Evolutionary conservation across 2,888 invertebrate species (phyloP).

Genomic region (Tetragonula carbonaria): DNA sequence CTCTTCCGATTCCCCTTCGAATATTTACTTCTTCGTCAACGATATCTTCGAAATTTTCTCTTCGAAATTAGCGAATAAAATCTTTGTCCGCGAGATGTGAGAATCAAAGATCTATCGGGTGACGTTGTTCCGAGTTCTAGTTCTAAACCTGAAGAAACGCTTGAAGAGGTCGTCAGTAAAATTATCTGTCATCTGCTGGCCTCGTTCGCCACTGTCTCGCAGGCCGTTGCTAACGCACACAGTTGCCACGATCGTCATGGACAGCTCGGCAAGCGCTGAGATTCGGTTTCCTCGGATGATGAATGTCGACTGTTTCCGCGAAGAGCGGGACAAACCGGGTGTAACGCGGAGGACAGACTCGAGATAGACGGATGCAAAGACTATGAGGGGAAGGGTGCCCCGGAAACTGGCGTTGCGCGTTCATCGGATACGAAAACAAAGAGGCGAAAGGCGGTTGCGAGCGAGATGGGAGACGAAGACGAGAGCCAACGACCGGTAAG

Average conservation of each 20-base stretch:
- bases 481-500: slow-evolving; percentile 11
- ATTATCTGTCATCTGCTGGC: not conserved
- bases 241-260: too few relatives aligned
- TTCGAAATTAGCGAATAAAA: not conserved
- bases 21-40: slow-evolving; percentile 3
- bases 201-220: not conserved
- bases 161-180: not conserved
- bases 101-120: not conserved
- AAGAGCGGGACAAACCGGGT: not conserved
- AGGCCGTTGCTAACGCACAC: not conserved
- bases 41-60: not conserved
- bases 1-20: slow-evolving; percentile 3
- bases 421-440: slow-evolving; percentile 27
- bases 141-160: not conserved
- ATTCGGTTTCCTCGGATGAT: slow-evolving; percentile 77
- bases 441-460: slow-evolving; percentile 17
- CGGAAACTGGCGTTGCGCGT: slow-evolving; percentile 33
- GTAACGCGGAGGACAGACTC: not conserved
- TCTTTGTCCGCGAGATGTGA: too few relatives aligned
- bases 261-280: slow-evolving; percentile 67
- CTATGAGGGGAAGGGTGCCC: not conserved
- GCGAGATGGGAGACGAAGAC: slow-evolving; percentile 15
- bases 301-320: slow-evolving; percentile 67
- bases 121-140: too few relatives aligned
- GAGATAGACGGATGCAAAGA: slow-evolving; percentile 30